Base-by-base conservation (phyloP, 2,113 vertebrate species). In the Ondatra zibethicus region DNA sequence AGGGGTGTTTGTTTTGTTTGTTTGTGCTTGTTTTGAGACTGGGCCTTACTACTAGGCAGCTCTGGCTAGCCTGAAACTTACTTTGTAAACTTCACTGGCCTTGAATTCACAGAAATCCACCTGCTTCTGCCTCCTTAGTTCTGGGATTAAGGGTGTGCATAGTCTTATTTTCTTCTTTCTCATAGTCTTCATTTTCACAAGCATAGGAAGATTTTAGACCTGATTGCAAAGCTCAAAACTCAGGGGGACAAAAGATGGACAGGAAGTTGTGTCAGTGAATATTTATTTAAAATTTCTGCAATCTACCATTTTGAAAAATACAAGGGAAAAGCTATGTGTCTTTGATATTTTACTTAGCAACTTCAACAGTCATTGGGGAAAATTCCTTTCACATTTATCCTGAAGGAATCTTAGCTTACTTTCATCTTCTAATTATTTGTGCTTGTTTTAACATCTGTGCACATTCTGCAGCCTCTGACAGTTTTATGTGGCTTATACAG, bases 281-380 rank as follows among this genome's bases (percentile, higher is more conserved):
- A 93, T 19, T 88, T 96, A 95, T 97, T 97, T 96, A 88, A 92
- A 31, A 45, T 86, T 77, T 31, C n/a, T 39, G 78, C 68, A 86
- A 61, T 39, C 68, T 73, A 42, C 31, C 16, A 50, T 61, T 94
- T 76, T 61, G 55, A 92, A 97, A 81, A 84, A 88, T 94, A 33
- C 39, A 55, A 55, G 91, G 91, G 93, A 93, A 98, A 98, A 97
- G 85, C 91, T 98, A 93, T 94, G 96, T 98, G 72, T 92, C 93
- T 97, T 98, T 98, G 96, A 97, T 97, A 98, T 97, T 98, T 98
- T 87, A 72, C 92, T 98, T 95, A 98, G 94, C 92, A 98, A 96
- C 97, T 98, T 97, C 93, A 89, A 96, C 96, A 96, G 96, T 66
- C 97, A 97, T 97, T 91, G 77, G 82, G 94, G 96, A 72, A 82